phyloP scores from a whole-genome alignment of 2,797 vertebrate genomes.

The Melanogrammus aeglefinus region DNA sequence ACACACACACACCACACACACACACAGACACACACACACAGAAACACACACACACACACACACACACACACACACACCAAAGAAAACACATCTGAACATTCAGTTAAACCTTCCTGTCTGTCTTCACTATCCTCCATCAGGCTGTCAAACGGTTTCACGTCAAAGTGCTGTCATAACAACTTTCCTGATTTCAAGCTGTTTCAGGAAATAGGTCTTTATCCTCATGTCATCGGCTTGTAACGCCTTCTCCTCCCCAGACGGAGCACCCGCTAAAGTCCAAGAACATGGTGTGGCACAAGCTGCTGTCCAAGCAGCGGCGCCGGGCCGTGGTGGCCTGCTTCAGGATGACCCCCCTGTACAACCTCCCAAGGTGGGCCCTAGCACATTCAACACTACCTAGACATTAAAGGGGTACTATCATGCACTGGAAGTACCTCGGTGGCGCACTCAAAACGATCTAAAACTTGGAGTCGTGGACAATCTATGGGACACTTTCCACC shows the following conservation, averaged over 20 bases:
- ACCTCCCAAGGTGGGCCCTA: constrained; percentile 83
- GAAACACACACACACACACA: no score
- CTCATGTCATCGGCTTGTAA: neutral
- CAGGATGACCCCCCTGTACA: constrained; percentile 92
- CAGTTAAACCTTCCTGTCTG: neutral
- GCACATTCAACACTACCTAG: no score
- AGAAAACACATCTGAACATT: no score
- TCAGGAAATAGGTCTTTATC: no score
- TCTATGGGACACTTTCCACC: no score
- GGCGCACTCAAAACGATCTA: no score
- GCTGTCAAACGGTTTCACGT: no score
- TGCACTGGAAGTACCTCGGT: no score
- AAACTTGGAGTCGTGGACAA: no score
- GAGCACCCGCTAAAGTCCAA: constrained; percentile 95
- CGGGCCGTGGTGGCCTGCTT: constrained; percentile 92
- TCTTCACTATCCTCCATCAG: neutral
- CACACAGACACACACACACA: neutral
- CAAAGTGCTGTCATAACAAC: no score
- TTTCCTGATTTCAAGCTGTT: neutral
- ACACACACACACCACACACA: neutral
- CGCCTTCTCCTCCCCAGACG: constrained; percentile 62
- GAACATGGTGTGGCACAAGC: constrained; percentile 92
- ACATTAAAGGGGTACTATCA: no score
- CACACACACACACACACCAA: neutral
- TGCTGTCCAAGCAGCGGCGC: constrained; percentile 90